Evolutionary conservation across 2,888 invertebrate species (phyloP).

Genomic region (Eupithecia dodoneata): DNA sequence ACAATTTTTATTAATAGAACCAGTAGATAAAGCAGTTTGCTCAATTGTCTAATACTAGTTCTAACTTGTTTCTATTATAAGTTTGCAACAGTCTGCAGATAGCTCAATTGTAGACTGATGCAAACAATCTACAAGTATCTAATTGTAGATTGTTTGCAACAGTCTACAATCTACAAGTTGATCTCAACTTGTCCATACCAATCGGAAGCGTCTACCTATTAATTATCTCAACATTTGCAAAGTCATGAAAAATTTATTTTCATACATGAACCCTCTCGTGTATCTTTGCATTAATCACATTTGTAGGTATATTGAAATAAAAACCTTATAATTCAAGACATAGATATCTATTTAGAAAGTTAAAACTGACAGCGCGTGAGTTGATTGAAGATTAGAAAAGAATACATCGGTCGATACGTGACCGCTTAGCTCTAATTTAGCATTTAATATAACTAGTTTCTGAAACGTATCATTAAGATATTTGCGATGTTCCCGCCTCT

Average conservation of each 20-base stretch:
- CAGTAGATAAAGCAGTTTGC: no score
- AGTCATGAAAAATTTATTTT: not conserved
- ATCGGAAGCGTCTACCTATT: no score
- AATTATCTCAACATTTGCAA: not conserved
- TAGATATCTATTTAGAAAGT: conserved; percentile 30
- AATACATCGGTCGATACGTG: conserved; percentile 67
- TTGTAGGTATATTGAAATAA: not conserved
- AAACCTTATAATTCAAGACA: conserved; percentile 11
- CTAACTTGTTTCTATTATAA: no score
- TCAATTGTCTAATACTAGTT: no score
- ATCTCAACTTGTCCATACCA: no score
- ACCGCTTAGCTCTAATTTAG: conserved; percentile 72
- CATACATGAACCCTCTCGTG: conserved; percentile 36
- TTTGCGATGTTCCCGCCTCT: conserved; percentile 57
- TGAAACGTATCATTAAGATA: conserved; percentile 59
- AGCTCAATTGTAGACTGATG: no score
- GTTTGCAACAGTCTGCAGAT: no score
- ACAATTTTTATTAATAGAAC: no score
- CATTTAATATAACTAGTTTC: conserved; percentile 61
- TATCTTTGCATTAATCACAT: conserved; percentile 18
- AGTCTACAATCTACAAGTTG: no score
- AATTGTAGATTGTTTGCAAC: no score
- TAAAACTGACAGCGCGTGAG: conserved; percentile 52
- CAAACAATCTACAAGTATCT: no score
- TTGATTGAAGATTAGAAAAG: conserved; percentile 65